These are phyloP conservation scores for Portevinia maculata DNA, from an alignment of 2,888 invertebrate genomes.

Conservation along the genomic window DNA sequence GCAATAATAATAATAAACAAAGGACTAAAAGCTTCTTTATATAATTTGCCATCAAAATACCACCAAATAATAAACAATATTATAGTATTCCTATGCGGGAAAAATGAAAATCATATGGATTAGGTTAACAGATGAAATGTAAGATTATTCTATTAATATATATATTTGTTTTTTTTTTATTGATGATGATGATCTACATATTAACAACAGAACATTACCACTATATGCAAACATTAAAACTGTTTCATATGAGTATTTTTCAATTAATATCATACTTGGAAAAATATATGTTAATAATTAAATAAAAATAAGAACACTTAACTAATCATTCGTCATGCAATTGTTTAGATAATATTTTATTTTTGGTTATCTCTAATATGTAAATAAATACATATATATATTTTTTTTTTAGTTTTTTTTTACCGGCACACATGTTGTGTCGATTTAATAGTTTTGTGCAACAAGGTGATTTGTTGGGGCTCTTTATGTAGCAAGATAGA, in stretches of 20 bases:
- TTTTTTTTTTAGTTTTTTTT: slow-evolving; percentile 4
- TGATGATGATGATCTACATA: slow-evolving; percentile 62
- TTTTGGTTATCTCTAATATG: slow-evolving; percentile 29
- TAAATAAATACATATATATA: slow-evolving; percentile 2
- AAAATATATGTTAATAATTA: slow-evolving; percentile 1
- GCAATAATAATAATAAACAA: too few species aligned
- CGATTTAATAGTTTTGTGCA: neutral
- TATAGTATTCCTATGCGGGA: too few species aligned
- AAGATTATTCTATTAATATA: slow-evolving; percentile 2
- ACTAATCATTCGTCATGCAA: slow-evolving; percentile 56
- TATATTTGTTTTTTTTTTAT: slow-evolving; percentile 7
- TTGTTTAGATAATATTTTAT: slow-evolving; percentile 25
- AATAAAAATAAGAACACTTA: slow-evolving; percentile 10
- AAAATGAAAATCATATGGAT: too few species aligned
- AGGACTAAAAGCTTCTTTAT: too few species aligned
- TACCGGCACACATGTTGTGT: slow-evolving; percentile 3
- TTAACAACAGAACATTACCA: slow-evolving; percentile 42
- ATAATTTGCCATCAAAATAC: neutral
- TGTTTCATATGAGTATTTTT: neutral
- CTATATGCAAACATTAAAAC: slow-evolving; percentile 34
- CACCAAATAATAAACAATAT: too few species aligned
- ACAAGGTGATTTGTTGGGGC: slow-evolving; percentile 2
- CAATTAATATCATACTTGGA: neutral
- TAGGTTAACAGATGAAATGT: slow-evolving; percentile 4
- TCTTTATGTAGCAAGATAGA: neutral